Base-by-base conservation (phyloP, 2,888 invertebrate species). In the Cremastinae sp. region DNA sequence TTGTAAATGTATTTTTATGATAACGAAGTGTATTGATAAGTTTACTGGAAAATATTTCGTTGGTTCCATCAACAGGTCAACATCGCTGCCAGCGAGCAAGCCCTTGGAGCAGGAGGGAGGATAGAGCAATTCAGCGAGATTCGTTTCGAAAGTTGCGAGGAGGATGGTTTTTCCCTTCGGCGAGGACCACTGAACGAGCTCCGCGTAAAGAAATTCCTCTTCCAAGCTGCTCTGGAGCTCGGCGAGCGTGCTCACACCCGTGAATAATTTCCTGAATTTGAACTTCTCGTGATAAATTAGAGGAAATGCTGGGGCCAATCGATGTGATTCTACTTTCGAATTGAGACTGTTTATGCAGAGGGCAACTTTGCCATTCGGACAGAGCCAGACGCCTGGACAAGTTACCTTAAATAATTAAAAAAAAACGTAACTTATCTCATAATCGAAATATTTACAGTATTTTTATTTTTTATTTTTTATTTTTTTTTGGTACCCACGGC, bases 301-400 rank as follows among this genome's bases (percentile, higher is more conserved):
- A 0, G 96, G 96, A 87, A 96, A 96, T 53, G 91, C 87, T 0
- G 96, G 95, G 1, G 92, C 91, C 45, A 93, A 88, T 68, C 92
- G 90, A 78, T 92, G 92, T 5, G 96, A 95, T 86, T 94, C 93
- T 78, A 93, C 92, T 82, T 92, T 93, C 36, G 93, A 93, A 47
- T 94, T 94, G 53, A 96, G 91, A 62, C 94, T 91, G 80, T 92
- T 93, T 41, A 96, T 91, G 78, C 93, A 93, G 22, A 96, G 90
- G 5, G 94, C 94, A 7, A 95, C 92, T 84, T 93, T 93, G n/a
- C 96, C 96, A 88, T 94, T 94, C 77, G 95, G 94, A 84, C 95
- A 95, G 34, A 96, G 90, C 95, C 95, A 96, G 10, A 96, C 96
- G 36, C 96, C 96, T n/a, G 96, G 96, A 88, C 96, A 96, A 70